Evolutionary conservation across 2,888 invertebrate genomes (phyloP), one percentile per base, ranked within the genome.

Genomic region (Diplolepis rosae): DNA sequence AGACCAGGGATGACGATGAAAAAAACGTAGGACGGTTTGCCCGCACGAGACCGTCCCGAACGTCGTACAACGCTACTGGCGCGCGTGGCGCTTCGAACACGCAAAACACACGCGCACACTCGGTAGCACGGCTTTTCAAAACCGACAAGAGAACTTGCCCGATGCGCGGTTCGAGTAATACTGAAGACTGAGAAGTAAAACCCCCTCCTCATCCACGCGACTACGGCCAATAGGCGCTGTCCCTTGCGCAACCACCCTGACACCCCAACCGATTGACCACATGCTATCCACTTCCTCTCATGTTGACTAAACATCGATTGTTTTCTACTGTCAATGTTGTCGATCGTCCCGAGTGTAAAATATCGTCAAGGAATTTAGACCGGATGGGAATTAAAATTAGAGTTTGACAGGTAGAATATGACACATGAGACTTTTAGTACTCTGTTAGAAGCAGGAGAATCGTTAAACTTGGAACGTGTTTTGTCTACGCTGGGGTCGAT

Each of bases 91-190:
- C 48, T 65, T 61, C 66, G 35, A 66, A 51, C 69, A 70, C 66
- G 65, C 51, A 65, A 71, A 73, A 77, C 79, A 79, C 80, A 77
- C 77, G 77, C 79, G 74, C 75, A 77, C 75, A 72, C 72, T 69
- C 65, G 50, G 56, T 54, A 56, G 61, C 45, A 48, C 56, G 32
- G 24, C 28, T 22, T 39, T 61, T 61, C 24, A 56, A 32, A 74
- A 76, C 73, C 77, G 75, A 73, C 77, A 71, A 76, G 76, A 80
- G 79, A 81, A 79, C 86, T 82, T 81, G 73, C 79, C 84, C 84
- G 87, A 82, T 84, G 86, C 87, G 87, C 86, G 87, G 85, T 85
- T 86, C 84, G 84, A 86, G 84, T 83, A 82, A 84, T 84, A 87
- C 87, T 87, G 85, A 86, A 85, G 22, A 61, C 61, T 61, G 61